These are phyloP conservation scores for Helobdella robusta DNA, from an alignment of 2,888 invertebrate genomes.

Conservation along the genomic window DNA sequence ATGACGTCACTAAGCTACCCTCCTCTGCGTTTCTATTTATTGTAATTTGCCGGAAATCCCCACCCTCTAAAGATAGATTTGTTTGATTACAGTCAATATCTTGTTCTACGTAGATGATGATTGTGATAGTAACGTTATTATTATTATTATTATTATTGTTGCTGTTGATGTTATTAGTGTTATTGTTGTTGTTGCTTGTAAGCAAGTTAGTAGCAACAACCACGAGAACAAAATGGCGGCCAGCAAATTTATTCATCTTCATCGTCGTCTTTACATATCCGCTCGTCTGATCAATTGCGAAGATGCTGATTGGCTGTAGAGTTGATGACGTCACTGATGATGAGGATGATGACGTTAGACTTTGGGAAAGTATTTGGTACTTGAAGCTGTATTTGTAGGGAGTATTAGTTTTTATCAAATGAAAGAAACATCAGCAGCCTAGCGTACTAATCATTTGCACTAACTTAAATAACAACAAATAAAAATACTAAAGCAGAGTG, in stretches of 20 bases:
- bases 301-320: background rate
- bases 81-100: too few relatives aligned
- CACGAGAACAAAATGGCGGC: background rate
- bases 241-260: background rate
- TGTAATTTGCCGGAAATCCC: background rate
- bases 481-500: background rate
- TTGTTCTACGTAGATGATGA: too few relatives aligned
- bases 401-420: too few relatives aligned
- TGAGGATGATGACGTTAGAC: background rate
- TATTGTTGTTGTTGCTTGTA: conserved; percentile 6
- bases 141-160: too few relatives aligned
- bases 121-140: background rate
- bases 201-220: conserved; percentile 10
- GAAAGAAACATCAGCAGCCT: too few relatives aligned
- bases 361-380: background rate
- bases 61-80: background rate
- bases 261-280: background rate
- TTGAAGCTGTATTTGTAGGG: conserved; percentile 2
- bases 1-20: conserved; percentile 4
- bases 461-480: too few relatives aligned
- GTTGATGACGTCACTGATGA: background rate
- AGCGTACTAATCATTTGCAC: too few relatives aligned
- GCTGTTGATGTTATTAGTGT: too few relatives aligned
- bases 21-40: conserved; percentile 5
- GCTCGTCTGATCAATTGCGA: background rate